Percentiles rank a stretch among this genome's conserved stretches.
Conservation (phyloP, 2,797 vertebrate genomes). For the Chelonia mydas region DNA sequence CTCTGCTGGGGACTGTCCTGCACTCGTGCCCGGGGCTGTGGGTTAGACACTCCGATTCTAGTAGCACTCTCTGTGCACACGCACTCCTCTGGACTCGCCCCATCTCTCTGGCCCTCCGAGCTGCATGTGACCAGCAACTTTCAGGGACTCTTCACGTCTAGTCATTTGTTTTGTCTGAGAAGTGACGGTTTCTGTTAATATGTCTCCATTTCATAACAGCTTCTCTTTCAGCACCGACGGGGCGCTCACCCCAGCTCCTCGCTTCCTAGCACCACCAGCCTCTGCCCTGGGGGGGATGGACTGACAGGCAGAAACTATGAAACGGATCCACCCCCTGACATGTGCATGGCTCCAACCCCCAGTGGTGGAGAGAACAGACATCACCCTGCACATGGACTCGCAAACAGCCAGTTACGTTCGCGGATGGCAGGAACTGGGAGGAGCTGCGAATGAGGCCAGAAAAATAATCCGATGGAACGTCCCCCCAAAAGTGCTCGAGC, state of each 20-base stretch:
- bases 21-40: accelerated
- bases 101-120: accelerated
- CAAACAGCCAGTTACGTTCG: background rate
- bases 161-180: background rate
- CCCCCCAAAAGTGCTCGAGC: background rate
- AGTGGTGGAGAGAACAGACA: background rate
- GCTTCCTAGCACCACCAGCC: background rate
- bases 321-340: background rate
- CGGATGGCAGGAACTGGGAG: background rate
- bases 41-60: background rate
- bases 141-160: background rate
- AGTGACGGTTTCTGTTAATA: background rate
- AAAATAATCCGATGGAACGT: background rate
- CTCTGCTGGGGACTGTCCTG: background rate
- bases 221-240: background rate
- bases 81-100: background rate
- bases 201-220: background rate
- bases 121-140: background rate
- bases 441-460: background rate
- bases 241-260: background rate
- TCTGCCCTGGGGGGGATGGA: background rate
- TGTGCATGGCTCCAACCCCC: background rate
- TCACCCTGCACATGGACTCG: background rate
- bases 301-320: background rate
- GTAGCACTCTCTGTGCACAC: background rate